phyloP scores from a whole-genome alignment of 2,888 invertebrate species.

The Deroplatys truncata region DNA sequence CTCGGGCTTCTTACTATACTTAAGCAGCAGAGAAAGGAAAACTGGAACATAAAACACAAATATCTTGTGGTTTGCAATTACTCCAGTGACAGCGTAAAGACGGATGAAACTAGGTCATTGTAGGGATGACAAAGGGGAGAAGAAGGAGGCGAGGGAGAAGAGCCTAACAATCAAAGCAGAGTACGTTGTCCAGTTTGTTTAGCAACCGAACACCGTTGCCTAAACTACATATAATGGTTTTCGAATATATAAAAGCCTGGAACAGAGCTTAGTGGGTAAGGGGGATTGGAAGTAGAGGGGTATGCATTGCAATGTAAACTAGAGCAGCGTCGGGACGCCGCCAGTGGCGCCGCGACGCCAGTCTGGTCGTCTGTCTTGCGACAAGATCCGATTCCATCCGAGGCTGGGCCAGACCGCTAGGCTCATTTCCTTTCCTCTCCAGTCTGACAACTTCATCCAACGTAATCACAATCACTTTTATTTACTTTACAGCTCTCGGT shows the following conservation, averaged over 20 bases:
- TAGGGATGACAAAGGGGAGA: background rate
- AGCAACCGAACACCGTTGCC: background rate
- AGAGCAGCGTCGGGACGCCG: constrained; percentile 2
- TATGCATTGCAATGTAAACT: constrained; percentile 14
- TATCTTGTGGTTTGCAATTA: background rate
- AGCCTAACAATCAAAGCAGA: background rate
- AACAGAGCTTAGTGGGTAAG: background rate
- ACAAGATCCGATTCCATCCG: background rate
- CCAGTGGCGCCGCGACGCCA: background rate
- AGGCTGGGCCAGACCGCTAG: background rate
- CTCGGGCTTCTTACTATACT: too few species aligned
- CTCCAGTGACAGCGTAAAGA: background rate
- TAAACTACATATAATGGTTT: background rate
- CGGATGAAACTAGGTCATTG: background rate
- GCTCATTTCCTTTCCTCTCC: background rate
- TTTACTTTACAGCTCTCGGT: background rate
- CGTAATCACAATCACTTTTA: background rate
- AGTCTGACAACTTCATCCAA: background rate
- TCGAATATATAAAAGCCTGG: background rate
- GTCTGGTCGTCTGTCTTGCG: background rate
- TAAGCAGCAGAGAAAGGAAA: background rate
- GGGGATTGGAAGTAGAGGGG: background rate
- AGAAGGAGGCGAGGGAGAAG: background rate
- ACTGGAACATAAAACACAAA: background rate
- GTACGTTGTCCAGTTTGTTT: background rate